Base-by-base conservation (phyloP, 2,113 vertebrate genomes). In the Nothobranchius furzeri region DNA sequence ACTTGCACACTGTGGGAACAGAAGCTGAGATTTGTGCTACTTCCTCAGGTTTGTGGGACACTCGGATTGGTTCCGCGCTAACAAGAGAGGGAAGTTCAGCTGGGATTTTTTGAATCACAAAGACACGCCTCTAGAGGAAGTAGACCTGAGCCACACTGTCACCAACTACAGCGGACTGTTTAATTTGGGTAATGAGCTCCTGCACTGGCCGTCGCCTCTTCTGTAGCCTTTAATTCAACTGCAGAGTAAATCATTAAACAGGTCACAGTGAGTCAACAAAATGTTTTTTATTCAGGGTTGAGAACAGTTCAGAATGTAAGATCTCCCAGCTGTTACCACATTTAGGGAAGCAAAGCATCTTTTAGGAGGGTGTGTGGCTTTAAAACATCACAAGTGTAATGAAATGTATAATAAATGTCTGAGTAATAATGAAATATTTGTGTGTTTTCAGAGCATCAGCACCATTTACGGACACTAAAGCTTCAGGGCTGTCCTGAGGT, bases 401-500 rank as follows among this genome's bases (percentile, higher is more conserved):
- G 30, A 30, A 30, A 30, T 30, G 30, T 40, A 40, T 8, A 40
- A 40, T 40, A 40, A 40, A 40, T 40, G 43, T 30, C 3, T 30
- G 30, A 30, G 4, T 30, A 30, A 30, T 30, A 30, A 30, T 30
- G 3, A 5, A 49, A 8, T 11, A 6, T 13, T 4, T 58, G 70
- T 58, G 10, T 65, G 25, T 57, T 70, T 7, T 45, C 69, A 93
- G 92, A 76, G 60, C 63, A 17, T 8, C 91, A 93, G 54, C 70
- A 5, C 64, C 90, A 79, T 43, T 74, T 97, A 63, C 89, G 66
- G 30, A 85, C 83, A 12, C 86, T 98, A 52, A 90, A 74, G 0
- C 69, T 98, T 43, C 86, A 77, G 65, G 70, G 77, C n/a, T 98
- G 96, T 71, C 86, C 91, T 46, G 76, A 94, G 3, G 68, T 98